Evolutionary conservation across 2,113 vertebrate species (phyloP).

Genomic region (Sterrhoptilus dennistouni): DNA sequence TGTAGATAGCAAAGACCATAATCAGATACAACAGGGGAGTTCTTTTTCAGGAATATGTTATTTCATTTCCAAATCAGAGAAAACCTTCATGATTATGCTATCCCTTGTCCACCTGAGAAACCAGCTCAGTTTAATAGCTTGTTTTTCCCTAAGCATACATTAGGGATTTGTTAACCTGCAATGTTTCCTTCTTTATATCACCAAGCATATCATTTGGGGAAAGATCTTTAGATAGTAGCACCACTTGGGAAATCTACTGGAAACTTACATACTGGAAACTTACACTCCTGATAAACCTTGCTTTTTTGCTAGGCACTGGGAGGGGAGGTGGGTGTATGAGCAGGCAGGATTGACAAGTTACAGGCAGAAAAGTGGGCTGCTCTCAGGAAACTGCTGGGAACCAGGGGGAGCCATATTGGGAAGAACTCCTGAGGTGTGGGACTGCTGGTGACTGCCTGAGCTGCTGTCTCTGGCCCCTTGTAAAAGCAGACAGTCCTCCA

Average conservation of each 20-base stretch:
- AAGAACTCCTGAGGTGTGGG: neutral
- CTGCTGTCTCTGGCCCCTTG: accelerated
- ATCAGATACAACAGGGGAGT: neutral
- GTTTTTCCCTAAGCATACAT: neutral
- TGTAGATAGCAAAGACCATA: neutral
- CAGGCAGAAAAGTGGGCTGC: neutral
- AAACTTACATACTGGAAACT: neutral
- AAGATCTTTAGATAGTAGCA: neutral
- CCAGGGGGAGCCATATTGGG: accelerated
- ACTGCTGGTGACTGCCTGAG: neutral
- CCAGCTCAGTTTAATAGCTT: neutral
- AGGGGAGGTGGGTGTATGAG: accelerated
- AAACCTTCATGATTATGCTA: neutral
- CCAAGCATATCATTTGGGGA: neutral
- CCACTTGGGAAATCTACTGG: neutral
- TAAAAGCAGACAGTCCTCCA: accelerated
- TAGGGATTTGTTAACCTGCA: neutral
- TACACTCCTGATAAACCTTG: neutral
- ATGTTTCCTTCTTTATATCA: neutral
- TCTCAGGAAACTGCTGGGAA: accelerated
- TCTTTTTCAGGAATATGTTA: neutral
- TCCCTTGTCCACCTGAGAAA: neutral
- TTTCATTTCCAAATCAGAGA: neutral
- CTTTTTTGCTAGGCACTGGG: accelerated
- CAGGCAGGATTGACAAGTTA: accelerated